These are phyloP conservation scores for Tokudaia tokunoshimensis DNA, from an alignment of 2,797 vertebrate genomes.

Conservation along the genomic window DNA sequence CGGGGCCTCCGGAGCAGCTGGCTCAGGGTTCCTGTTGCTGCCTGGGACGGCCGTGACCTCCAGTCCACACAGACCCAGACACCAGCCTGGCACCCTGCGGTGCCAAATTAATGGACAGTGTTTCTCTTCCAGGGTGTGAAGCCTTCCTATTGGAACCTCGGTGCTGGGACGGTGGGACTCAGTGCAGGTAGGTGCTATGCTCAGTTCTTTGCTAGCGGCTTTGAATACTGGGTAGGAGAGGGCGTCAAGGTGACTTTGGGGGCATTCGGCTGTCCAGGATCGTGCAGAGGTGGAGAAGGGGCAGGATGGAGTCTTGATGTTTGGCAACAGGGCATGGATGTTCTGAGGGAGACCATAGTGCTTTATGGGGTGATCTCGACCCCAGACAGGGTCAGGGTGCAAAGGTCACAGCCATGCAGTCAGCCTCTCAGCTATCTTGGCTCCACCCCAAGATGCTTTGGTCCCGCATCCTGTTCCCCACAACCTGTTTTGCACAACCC, in stretches of 20 bases:
- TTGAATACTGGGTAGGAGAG: neutral
- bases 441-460: too few relatives aligned
- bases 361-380: too few relatives aligned
- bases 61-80: neutral
- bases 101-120: fast-evolving
- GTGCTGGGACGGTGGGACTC: neutral
- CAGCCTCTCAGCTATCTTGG: neutral
- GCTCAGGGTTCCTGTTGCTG: neutral
- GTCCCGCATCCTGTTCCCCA: neutral
- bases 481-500: neutral
- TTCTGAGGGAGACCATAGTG: neutral
- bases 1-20: neutral
- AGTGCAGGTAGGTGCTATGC: slow-evolving; percentile 43
- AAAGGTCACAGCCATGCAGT: fast-evolving
- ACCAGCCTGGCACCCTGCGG: fast-evolving
- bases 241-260: neutral
- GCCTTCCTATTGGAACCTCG: neutral
- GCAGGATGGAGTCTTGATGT: neutral
- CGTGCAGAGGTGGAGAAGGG: neutral
- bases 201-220: fast-evolving
- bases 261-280: neutral
- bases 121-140: slow-evolving; percentile 38
- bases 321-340: neutral
- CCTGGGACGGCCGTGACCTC: fast-evolving
- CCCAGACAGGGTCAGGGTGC: neutral